phyloP scores from a whole-genome alignment of 2,113 vertebrate genomes.

The Brienomyrus brachyistius region DNA sequence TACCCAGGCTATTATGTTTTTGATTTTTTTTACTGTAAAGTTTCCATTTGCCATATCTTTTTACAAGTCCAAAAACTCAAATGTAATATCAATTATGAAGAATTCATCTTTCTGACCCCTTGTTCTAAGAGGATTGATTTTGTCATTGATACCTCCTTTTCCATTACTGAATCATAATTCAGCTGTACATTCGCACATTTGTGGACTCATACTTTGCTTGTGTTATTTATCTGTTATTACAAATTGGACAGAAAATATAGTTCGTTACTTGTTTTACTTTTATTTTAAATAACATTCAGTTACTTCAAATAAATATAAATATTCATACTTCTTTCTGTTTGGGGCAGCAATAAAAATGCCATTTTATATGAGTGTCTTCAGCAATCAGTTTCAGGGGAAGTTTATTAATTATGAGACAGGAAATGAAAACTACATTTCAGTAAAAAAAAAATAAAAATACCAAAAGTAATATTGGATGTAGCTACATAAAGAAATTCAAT shows the following conservation, averaged over 20 bases:
- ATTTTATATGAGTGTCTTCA: background rate
- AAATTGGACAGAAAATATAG: background rate
- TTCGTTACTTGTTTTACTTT: background rate
- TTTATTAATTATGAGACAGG: conserved; percentile 7
- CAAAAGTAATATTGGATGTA: background rate
- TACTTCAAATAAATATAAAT: background rate
- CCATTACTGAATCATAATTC: background rate
- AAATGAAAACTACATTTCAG: background rate
- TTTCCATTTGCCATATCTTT: background rate
- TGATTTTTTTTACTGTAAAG: background rate
- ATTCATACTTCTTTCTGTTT: background rate
- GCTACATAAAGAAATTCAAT: background rate
- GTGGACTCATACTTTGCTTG: background rate
- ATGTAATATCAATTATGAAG: background rate
- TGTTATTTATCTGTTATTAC: background rate
- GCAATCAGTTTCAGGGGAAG: background rate
- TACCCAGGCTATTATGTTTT: background rate
- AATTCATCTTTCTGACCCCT: background rate
- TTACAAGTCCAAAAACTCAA: background rate
- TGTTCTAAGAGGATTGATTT: background rate
- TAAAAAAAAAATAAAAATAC: background rate
- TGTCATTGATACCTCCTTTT: background rate
- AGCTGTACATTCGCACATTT: background rate
- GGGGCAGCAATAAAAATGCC: conserved; percentile 4
- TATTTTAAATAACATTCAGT: background rate